Evolutionary conservation across 2,888 invertebrate genomes (phyloP), one percentile per base, ranked within the genome.

Genomic region (Parochlus steinenii): DNA sequence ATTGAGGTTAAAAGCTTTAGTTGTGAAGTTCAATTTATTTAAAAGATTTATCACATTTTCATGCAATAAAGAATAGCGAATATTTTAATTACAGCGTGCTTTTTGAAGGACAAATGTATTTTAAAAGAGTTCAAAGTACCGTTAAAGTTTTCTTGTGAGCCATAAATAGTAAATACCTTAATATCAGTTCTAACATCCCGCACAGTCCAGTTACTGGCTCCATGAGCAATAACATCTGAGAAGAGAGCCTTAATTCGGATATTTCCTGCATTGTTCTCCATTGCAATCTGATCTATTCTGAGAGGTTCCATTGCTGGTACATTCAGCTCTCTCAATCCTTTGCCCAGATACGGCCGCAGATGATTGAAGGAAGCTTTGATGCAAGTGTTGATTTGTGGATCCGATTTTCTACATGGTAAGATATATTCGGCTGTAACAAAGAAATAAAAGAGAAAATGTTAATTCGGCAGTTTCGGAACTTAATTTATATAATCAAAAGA

Each of bases 221-320:
- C 82, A n/a, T 67, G 55, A 1, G 76, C 75, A 1, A 78, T 75
- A 45, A 81, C 76, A 48, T 81, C 79, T 38, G 62, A 69, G 56
- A 82, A 82, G 1, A 71, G 58, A 1, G 80, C 80, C 7, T 73
- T 68, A 11, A 82, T 71, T 40, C 76, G 63, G 11, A 82, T 76
- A 0, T 80, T 71, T 1, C 81, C 81, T 7, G 75, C 74, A 1
- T 75, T 73, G 51, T 83, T 82, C 52, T 79, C 77, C 70, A 82
- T 81, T 29, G 73, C 65, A 43, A 83, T 62, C 39, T 70, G 66
- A 29, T 74, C 73, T 38, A 82, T 74, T 38, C 61, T 56, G 43
- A 82, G 56, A 0, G 81, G 81, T 47, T 82, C 82, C 44, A 82
- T 73, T 1, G 78, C 68, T 1, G 79, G 80, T 3, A 82, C 69